Base-by-base conservation (phyloP, 2,113 vertebrate genomes). In the Dicaeum eximium region DNA sequence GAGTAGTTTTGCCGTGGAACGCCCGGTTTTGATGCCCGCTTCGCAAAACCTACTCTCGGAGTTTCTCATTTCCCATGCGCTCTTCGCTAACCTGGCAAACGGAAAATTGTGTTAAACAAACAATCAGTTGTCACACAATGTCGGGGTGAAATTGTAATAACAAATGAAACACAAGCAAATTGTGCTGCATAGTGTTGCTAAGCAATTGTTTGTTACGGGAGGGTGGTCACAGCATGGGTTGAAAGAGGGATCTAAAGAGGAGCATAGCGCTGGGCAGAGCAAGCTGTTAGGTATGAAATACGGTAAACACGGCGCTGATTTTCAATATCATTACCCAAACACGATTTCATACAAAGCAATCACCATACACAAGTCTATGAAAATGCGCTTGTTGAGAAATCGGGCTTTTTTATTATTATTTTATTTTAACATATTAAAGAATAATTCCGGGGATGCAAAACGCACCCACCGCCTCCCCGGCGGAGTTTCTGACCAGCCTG, bases 271-370 rank as follows among this genome's bases (percentile, higher is more conserved):
- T 81, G 30, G 91, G 86, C 80, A 74, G 57, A 70, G 42, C 53
- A 88, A 95, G 96, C 96, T 95, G 95, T 97, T 94, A 82, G 93
- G 80, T 84, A 79, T 19, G 95, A 90, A 84, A 93, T 65, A 96
- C 82, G 67, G 96, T 96, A 96, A 97, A 97, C 96, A 77, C 86
- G 23, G n/a, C 35, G 48, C 93, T 98, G 98, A 98, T 98, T 98
- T 96, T 97, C 97, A 80, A 90, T 84, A 98, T 97, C 96, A 97
- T 95, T 95, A 97, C 91, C 92, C 96, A 96, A 97, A 98, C 98
- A 98, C 97, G 98, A 97, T 97, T 97, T 96, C 97, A 90, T 95
- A 93, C 96, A 87, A 97, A 97, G 97, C 96, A 98, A 98, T 98
- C 97, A 97, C 94, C 91, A 69, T 44, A 45, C 92, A 87, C 57